A percentile compares a stretch with the other conserved stretches of the same genome.
Evolutionary conservation across 2,888 invertebrate genomes (phyloP).

Genomic region (Diloba caeruleocephala): DNA sequence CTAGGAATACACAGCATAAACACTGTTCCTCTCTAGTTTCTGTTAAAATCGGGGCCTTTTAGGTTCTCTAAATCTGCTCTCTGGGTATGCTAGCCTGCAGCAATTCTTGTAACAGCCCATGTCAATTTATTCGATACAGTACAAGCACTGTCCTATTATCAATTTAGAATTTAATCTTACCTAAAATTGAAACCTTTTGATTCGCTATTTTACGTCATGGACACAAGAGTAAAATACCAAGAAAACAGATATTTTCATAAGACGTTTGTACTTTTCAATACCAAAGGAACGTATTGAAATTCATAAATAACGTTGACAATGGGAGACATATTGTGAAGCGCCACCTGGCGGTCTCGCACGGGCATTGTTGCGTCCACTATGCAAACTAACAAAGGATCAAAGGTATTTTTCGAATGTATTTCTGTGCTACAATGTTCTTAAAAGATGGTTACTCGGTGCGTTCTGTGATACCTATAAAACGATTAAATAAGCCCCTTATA

Average conservation of each 20-base stretch:
- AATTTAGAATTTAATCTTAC: neutral
- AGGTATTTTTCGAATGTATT: constrained; percentile 52
- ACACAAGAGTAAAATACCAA: constrained; percentile 5
- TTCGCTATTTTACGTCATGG: neutral
- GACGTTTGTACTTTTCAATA: constrained; percentile 33
- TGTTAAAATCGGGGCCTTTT: no score
- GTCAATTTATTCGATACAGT: no score
- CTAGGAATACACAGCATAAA: no score
- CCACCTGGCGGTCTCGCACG: constrained; percentile 64
- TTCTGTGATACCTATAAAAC: constrained; percentile 5
- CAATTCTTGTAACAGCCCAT: no score
- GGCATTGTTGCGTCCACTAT: constrained; percentile 51
- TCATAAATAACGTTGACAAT: constrained; percentile 68
- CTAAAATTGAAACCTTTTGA: neutral
- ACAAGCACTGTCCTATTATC: no score
- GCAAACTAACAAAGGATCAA: constrained; percentile 63
- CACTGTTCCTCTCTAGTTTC: no score
- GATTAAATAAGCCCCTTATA: neutral
- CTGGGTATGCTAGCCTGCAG: no score
- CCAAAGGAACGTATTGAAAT: constrained; percentile 49
- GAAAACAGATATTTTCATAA: constrained; percentile 19
- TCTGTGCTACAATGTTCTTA: constrained; percentile 39
- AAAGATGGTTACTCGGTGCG: constrained; percentile 15
- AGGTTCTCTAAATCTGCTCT: no score
- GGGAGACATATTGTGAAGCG: constrained; percentile 50